phyloP scores from a whole-genome alignment of 2,113 vertebrate species.

The Paradoxurus hermaphroditus region DNA sequence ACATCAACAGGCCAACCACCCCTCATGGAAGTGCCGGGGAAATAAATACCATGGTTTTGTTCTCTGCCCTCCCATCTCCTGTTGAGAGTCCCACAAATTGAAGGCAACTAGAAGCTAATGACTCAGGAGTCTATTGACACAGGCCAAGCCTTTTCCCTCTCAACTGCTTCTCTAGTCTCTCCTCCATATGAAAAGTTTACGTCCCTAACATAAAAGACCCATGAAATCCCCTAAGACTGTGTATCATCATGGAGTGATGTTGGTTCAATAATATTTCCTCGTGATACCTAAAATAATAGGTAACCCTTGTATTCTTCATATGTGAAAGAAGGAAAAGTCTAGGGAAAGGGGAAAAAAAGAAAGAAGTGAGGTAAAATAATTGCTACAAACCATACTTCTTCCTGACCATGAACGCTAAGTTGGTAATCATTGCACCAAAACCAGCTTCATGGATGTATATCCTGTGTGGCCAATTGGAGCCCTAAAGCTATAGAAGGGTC shows the following conservation, averaged over 20 bases:
- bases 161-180: neutral
- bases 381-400: neutral
- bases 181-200: neutral
- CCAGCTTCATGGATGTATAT: neutral
- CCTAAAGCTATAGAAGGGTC: neutral
- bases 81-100: neutral
- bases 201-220: neutral
- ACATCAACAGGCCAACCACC: neutral
- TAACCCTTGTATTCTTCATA: neutral
- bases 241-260: neutral
- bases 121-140: neutral
- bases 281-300: neutral
- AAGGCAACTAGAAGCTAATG: neutral
- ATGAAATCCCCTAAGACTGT: neutral
- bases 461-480: neutral
- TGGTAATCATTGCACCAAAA: neutral
- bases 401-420: neutral
- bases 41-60: neutral
- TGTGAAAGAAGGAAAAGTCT: neutral
- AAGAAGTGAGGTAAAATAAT: neutral
- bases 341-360: neutral
- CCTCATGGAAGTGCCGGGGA: neutral
- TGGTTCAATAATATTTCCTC: neutral
- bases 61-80: neutral
- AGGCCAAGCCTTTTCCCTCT: neutral